A percentile compares a stretch with the other conserved stretches of the same genome.
phyloP scores from a whole-genome alignment of 1,140 invertebrate species.

The Ceratosolen solmsi region DNA sequence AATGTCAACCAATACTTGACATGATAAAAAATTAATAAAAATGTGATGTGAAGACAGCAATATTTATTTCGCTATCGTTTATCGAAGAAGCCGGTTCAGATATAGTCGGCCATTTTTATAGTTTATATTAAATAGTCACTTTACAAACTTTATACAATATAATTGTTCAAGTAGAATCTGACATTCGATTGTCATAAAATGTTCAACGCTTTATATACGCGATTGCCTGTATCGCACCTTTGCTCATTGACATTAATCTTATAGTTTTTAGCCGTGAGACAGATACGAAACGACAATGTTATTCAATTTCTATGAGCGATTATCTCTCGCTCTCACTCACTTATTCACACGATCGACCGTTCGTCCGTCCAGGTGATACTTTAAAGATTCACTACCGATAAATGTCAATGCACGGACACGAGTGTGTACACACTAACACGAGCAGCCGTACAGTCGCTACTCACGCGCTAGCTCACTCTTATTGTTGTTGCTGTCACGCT shows the following conservation, averaged over 20 bases:
- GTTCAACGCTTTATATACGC: not conserved
- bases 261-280: not conserved
- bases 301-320: not conserved
- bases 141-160: not conserved
- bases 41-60: not conserved
- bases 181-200: conserved; percentile 8
- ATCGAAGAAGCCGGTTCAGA: conserved; percentile 28
- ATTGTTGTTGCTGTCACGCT: no score
- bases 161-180: not conserved
- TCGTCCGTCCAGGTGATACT: no score
- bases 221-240: not conserved
- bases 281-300: not conserved
- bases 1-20: no score
- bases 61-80: not conserved
- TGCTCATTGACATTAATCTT: not conserved
- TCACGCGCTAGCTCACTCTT: no score
- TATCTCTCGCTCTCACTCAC: no score
- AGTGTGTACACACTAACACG: no score
- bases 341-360: no score
- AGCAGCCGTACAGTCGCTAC: no score
- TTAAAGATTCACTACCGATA: no score
- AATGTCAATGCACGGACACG: no score
- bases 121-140: not conserved
- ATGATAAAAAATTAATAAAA: not conserved
- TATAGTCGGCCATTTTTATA: conserved; percentile 44